Conservation (phyloP, 2,888 invertebrate genomes). For the Enchytraeus crypticus region DNA sequence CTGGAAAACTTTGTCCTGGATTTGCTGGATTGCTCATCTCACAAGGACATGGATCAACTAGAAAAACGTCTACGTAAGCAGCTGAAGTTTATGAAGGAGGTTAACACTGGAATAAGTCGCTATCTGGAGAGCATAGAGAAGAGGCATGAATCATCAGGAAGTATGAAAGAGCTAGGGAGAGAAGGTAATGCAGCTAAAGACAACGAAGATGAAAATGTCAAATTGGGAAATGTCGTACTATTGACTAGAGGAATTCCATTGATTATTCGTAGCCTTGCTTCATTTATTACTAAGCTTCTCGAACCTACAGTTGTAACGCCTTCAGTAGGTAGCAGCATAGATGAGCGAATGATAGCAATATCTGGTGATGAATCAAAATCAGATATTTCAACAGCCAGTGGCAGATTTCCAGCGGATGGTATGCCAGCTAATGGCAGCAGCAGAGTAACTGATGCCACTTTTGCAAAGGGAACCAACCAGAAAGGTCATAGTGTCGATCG, state of each 20-base stretch:
- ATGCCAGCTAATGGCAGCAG: too few species aligned
- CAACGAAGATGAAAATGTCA: not conserved
- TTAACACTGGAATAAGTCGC: not conserved
- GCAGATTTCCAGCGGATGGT: too few species aligned
- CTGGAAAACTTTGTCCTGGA: not conserved
- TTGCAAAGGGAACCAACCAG: too few species aligned
- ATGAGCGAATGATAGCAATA: too few species aligned
- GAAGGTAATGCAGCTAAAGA: not conserved
- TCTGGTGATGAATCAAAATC: too few species aligned
- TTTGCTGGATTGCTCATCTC: not conserved
- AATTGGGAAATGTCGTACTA: slow-evolving; percentile 2
- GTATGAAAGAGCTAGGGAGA: not conserved
- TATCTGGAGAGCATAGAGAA: not conserved
- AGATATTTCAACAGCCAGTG: too few species aligned
- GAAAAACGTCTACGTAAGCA: not conserved
- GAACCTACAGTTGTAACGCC: not conserved
- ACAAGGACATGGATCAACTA: not conserved
- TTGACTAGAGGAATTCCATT: slow-evolving; percentile 1
- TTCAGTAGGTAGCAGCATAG: too few species aligned
- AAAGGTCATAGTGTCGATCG: too few species aligned
- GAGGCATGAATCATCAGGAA: not conserved
- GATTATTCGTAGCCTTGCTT: not conserved
- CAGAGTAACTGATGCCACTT: too few species aligned
- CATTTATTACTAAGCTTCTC: slow-evolving; percentile 1
- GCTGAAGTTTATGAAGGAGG: not conserved